A percentile compares a stretch with the other conserved stretches of the same genome.
These are phyloP conservation scores for Drosophila willistoni DNA, from an alignment of 1,140 invertebrate genomes.

Conservation along the genomic window DNA sequence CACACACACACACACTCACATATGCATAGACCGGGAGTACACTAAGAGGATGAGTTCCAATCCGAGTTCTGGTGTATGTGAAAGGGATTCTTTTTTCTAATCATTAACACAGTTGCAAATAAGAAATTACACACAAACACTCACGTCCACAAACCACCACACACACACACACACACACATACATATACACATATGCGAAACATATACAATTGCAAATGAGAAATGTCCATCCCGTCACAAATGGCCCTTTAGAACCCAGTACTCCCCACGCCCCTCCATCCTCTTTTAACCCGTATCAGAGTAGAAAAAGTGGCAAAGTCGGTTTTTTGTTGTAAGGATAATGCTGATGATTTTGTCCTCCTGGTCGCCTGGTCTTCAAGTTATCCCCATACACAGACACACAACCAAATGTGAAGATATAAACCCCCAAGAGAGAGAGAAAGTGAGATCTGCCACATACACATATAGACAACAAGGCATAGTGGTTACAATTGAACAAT, in stretches of 20 bases:
- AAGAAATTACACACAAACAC: constrained; percentile 51
- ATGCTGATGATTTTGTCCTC: constrained; percentile 64
- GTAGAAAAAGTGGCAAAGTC: constrained; percentile 61
- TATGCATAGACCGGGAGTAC: background rate
- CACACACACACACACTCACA: constrained; percentile 1
- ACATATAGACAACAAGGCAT: background rate
- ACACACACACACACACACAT: constrained; percentile 31
- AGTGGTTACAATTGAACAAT: constrained; percentile 21
- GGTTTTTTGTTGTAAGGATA: constrained; percentile 66
- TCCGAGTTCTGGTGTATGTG: constrained; percentile 15
- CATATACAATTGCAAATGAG: constrained; percentile 76
- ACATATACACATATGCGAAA: constrained; percentile 21
- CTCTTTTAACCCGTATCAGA: background rate
- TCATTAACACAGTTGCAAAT: constrained; percentile 75
- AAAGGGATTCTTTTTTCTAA: constrained; percentile 73
- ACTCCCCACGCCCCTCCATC: constrained; percentile 24
- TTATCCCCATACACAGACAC: constrained; percentile 36
- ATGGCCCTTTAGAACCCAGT: constrained; percentile 14
- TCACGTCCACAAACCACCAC: constrained; percentile 2
- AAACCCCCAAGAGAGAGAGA: background rate
- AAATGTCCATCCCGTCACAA: constrained; percentile 75
- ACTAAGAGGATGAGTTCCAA: constrained; percentile 37
- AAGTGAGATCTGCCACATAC: background rate
- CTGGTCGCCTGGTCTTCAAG: constrained; percentile 30
- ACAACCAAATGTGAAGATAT: constrained; percentile 22